Conservation (phyloP, 2,888 invertebrate species). For the Drosophila basisetae region DNA sequence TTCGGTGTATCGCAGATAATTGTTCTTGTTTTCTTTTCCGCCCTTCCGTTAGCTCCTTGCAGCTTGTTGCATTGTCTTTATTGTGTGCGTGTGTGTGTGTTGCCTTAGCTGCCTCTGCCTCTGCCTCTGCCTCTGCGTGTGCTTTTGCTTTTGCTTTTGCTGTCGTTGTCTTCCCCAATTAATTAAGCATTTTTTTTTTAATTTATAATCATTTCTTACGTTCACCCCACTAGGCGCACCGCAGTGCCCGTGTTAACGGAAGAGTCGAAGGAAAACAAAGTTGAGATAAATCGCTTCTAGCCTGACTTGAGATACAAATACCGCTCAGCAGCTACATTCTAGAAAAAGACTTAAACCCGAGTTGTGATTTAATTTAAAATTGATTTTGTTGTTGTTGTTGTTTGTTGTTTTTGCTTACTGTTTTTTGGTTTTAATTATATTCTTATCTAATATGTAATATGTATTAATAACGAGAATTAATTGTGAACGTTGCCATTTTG, state of each 20-base stretch:
- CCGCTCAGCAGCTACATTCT: constrained; percentile 13
- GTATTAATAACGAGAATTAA: constrained; percentile 5
- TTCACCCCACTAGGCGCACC: constrained; percentile 61
- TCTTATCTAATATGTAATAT: constrained; percentile 6
- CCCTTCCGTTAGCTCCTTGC: constrained; percentile 10
- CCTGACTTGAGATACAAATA: constrained; percentile 1
- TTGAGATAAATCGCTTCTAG: constrained; percentile 79
- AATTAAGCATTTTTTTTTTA: constrained; percentile 61
- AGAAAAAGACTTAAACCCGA: constrained; percentile 46
- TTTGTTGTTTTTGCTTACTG: not conserved
- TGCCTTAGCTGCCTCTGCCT: not conserved
- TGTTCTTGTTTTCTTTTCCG: not conserved
- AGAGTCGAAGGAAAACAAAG: constrained; percentile 59
- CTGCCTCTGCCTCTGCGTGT: constrained; percentile 23
- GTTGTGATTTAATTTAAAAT: constrained; percentile 63
- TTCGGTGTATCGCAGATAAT: constrained; percentile 4
- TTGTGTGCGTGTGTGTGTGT: constrained; percentile 6
- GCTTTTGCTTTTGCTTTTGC: constrained; percentile 32
- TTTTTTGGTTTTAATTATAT: constrained; percentile 12
- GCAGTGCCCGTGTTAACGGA: constrained; percentile 73
- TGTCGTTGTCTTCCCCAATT: constrained; percentile 26
- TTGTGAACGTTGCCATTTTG: constrained; percentile 4
- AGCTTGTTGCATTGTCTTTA: constrained; percentile 27
- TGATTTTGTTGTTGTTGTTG: constrained; percentile 6
- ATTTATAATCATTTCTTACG: constrained; percentile 59